Evolutionary conservation across 2,888 invertebrate species (phyloP), one percentile per base, ranked within the genome.

Genomic region (Cybosia mesomella): DNA sequence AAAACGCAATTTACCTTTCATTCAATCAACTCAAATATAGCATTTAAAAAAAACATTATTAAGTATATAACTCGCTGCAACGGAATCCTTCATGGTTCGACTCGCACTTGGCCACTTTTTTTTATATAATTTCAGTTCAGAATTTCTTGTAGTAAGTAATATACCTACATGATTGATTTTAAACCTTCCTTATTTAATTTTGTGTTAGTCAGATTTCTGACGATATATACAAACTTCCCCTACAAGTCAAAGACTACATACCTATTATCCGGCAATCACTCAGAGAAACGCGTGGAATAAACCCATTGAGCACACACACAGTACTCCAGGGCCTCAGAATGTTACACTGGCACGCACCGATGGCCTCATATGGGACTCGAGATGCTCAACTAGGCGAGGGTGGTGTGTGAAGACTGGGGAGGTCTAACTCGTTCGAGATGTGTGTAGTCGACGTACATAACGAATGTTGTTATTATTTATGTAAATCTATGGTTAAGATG

Each of bases 261-360:
- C n/a, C 3, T 15, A n/a, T 43, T 24, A 49, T 24, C 28, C 28
- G 53, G 62, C 32, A 22, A 34, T 64, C 64, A 55, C 55, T 79
- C 70, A 79, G 76, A 78, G 66, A 73, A 72, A 76, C 65, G 66
- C 63, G 66, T 67, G 57, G 72, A 66, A 64, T 78, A 76, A 72
- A 72, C 34, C 49, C 68, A 73, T 53, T 61, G 65, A 78, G 68
- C 69, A 70, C 59, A 69, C 66, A 79, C 39, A 65, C 54, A 67
- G 73, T 71, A 62, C 75, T 70, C 49, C 49, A 57, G 54, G 28
- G 67, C 72, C 63, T 77, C 66, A 73, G 68, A 77, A 77, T 73
- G 80, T 68, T 65, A 70, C 67, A 75, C 58, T 57, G 69, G 68
- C 77, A 79, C 80, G 79, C 79, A 80, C 77, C 75, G 67, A 28